A percentile compares a stretch with the other conserved stretches of the same genome.
phyloP scores from a whole-genome alignment of 2,113 vertebrate species.

The Empidonax alnorum region DNA sequence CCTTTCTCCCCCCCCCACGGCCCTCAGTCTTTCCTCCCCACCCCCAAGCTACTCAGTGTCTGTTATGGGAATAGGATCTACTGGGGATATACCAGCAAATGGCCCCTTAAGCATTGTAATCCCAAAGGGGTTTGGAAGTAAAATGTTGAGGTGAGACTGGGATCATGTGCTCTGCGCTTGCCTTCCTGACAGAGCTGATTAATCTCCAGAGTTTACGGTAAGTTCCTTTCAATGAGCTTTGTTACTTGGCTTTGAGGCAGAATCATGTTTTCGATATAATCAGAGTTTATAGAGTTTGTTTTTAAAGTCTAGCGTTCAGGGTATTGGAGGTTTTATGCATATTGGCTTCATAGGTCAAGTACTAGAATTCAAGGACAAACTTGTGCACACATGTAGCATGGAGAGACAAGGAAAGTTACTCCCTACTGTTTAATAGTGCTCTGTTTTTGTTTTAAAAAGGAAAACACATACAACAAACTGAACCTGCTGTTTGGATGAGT shows the following conservation, averaged over 20 bases:
- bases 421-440: constrained; percentile 5
- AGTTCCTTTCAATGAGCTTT: background rate
- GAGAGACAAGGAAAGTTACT: constrained; percentile 38
- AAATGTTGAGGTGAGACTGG: background rate
- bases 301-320: background rate
- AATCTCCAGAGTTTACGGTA: constrained; percentile 16
- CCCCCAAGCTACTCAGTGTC: background rate
- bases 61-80: background rate
- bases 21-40: background rate
- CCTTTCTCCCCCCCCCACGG: no score
- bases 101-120: background rate
- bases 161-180: background rate
- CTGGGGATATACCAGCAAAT: background rate
- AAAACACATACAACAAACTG: constrained; percentile 41
- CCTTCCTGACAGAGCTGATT: constrained; percentile 28
- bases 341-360: constrained; percentile 35
- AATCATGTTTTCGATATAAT: constrained; percentile 41
- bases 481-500: constrained; percentile 37
- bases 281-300: constrained; percentile 40
- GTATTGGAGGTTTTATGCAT: background rate
- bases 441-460: constrained; percentile 34
- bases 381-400: constrained; percentile 47
- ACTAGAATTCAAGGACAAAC: constrained; percentile 50
- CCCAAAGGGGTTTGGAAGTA: background rate
- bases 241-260: constrained; percentile 52